Percentiles rank a stretch among this genome's conserved stretches.
phyloP scores from a whole-genome alignment of 2,113 vertebrate genomes.

The Daubentonia madagascariensis region DNA sequence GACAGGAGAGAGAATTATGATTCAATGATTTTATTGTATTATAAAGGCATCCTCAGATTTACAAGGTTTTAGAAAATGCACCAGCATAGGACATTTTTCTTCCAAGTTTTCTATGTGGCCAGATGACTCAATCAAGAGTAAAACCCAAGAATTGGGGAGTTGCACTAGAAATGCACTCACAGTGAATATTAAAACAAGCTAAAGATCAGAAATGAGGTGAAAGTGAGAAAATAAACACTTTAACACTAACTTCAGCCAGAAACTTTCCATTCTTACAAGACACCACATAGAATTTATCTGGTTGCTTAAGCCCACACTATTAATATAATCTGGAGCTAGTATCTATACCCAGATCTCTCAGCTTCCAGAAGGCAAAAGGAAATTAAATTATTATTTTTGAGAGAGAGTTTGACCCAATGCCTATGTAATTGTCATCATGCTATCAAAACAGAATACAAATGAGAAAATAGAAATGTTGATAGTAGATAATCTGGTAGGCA shows the following conservation, averaged over 20 bases:
- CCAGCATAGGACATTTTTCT: not conserved
- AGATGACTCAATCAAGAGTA: conserved; percentile 40
- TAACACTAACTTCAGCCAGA: not conserved
- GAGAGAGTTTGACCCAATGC: not conserved
- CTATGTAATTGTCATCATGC: not conserved
- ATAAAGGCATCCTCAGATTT: conserved; percentile 39
- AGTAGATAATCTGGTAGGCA: not conserved
- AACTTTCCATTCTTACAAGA: not conserved
- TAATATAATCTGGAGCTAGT: not conserved
- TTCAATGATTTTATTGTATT: conserved; percentile 46
- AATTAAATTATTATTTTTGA: conserved; percentile 26
- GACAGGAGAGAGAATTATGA: conserved; percentile 34
- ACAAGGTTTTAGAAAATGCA: conserved; percentile 51
- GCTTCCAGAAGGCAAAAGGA: conserved; percentile 6
- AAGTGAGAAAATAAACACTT: conserved; percentile 28
- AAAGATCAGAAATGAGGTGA: not conserved
- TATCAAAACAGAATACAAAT: not conserved
- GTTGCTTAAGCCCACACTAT: not conserved
- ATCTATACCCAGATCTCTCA: not conserved
- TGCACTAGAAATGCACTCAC: not conserved
- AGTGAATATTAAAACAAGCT: not conserved
- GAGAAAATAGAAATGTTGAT: not conserved
- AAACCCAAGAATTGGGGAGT: not conserved
- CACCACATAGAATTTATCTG: not conserved
- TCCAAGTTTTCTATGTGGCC: conserved; percentile 38